A percentile compares a stretch with the other conserved stretches of the same genome.
Conservation (phyloP, 2,888 invertebrate species). For the Notodromas monacha region DNA sequence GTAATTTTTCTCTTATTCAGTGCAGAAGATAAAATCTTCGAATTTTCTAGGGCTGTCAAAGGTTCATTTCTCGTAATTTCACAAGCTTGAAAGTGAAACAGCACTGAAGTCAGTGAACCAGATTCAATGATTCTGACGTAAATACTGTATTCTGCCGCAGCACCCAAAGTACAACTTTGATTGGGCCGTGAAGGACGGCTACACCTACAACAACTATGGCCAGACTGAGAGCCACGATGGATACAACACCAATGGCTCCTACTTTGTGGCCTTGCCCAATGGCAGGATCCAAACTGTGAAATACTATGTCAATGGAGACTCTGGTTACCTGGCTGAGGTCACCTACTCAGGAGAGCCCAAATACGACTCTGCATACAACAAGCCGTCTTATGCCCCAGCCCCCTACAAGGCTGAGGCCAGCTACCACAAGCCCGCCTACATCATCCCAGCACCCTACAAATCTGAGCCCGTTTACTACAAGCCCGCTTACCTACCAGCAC, state of each 20-base stretch:
- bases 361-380: background rate
- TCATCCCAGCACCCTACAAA: too few relatives aligned
- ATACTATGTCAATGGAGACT: background rate
- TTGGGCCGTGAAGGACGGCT: background rate
- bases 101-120: too few relatives aligned
- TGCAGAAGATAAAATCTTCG: too few relatives aligned
- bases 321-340: background rate
- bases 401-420: too few relatives aligned
- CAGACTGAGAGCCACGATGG: background rate
- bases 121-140: too few relatives aligned
- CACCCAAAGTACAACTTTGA: background rate
- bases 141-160: too few relatives aligned
- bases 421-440: constrained; percentile 4
- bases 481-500: background rate
- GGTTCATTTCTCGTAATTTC: too few relatives aligned
- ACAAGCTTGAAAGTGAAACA: too few relatives aligned
- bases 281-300: background rate
- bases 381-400: constrained; percentile 1
- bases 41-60: too few relatives aligned
- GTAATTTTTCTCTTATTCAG: too few relatives aligned
- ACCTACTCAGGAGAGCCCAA: background rate
- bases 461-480: too few relatives aligned
- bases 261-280: background rate
- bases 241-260: background rate
- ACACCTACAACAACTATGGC: background rate